Evolutionary conservation across 2,797 vertebrate genomes (phyloP).

Genomic region (Pseudochirops cupreus): DNA sequence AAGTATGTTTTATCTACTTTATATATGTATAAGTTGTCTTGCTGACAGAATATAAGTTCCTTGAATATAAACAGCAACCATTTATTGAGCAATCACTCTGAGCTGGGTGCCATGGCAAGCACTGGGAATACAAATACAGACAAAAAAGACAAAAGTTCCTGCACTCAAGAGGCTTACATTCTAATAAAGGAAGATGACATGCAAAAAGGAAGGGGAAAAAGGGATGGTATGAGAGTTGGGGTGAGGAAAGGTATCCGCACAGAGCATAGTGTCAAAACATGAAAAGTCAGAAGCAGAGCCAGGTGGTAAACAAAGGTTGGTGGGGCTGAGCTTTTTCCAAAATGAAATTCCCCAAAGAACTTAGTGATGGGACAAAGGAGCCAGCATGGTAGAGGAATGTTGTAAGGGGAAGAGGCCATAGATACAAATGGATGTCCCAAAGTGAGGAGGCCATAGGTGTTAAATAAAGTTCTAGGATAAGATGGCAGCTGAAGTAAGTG

Average conservation of each 20-base stretch:
- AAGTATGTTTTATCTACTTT: neutral
- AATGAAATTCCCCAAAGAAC: neutral
- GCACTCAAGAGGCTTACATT: neutral
- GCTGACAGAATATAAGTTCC: neutral
- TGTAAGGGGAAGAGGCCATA: neutral
- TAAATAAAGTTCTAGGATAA: neutral
- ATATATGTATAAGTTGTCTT: neutral
- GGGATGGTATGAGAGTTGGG: neutral
- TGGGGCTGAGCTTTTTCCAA: neutral
- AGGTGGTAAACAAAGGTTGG: neutral
- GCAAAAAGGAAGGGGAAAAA: neutral
- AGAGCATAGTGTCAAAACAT: neutral
- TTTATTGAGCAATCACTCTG: neutral
- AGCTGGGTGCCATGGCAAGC: neutral
- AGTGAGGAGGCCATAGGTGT: neutral
- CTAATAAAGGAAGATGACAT: neutral
- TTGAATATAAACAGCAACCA: neutral
- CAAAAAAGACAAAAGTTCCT: neutral
- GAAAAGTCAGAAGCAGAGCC: neutral
- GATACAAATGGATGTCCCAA: neutral
- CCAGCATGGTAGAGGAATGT: neutral
- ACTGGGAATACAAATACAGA: neutral
- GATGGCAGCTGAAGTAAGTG: neutral
- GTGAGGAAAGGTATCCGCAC: neutral
- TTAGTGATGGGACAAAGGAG: neutral